Evolutionary conservation across 2,113 vertebrate species (phyloP).

Genomic region (Heteronetta atricapilla): DNA sequence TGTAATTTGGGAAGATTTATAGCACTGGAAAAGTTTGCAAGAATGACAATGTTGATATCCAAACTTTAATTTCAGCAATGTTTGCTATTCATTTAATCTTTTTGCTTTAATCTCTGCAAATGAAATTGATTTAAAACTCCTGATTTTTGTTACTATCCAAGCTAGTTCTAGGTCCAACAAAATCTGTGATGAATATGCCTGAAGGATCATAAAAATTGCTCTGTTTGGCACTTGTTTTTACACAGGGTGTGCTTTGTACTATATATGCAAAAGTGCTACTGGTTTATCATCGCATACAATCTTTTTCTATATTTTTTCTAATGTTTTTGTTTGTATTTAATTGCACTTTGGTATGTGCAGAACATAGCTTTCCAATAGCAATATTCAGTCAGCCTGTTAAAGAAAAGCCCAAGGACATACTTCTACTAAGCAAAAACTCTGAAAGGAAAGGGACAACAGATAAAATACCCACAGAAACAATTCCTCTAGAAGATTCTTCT

Average conservation of each 20-base stretch:
- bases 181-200: neutral
- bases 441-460: neutral
- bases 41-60: slow-evolving; percentile 1
- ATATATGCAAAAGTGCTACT: neutral
- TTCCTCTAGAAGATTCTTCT: neutral
- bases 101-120: slow-evolving; percentile 39
- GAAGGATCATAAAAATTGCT: slow-evolving; percentile 21
- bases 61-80: neutral
- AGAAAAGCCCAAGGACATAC: neutral
- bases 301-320: neutral
- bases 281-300: slow-evolving; percentile 18
- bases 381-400: neutral
- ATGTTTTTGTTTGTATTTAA: slow-evolving; percentile 5
- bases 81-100: slow-evolving; percentile 40
- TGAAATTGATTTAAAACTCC: neutral
- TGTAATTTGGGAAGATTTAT: slow-evolving; percentile 23
- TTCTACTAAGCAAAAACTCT: neutral
- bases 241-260: slow-evolving; percentile 6
- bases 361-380: neutral
- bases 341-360: neutral
- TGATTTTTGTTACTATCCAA: slow-evolving; percentile 9
- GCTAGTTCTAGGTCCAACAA: neutral
- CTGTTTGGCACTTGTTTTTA: slow-evolving; percentile 14
- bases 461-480: neutral
- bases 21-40: neutral